Conservation (phyloP, 2,797 vertebrate species). For the Vultur gryphus region DNA sequence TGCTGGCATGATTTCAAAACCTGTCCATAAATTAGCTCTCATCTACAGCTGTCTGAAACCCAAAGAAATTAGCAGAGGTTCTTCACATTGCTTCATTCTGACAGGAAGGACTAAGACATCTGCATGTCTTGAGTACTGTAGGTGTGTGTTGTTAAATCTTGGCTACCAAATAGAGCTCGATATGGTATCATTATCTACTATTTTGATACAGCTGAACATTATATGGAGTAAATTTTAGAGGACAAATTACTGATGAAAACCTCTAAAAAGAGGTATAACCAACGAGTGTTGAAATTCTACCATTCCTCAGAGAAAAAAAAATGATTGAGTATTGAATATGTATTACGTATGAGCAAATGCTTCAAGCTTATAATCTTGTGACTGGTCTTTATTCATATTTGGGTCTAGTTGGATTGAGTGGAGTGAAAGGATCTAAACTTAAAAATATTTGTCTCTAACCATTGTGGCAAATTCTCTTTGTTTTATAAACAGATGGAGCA, state of each 20-base stretch:
- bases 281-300: background rate
- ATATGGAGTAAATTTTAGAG: background rate
- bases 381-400: background rate
- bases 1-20: conserved; percentile 6
- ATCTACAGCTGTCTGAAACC: background rate
- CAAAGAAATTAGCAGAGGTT: background rate
- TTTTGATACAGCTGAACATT: background rate
- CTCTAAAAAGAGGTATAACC: background rate
- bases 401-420: background rate
- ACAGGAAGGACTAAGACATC: background rate
- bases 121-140: background rate
- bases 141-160: background rate
- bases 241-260: background rate
- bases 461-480: background rate
- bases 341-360: background rate
- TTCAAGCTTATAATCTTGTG: background rate
- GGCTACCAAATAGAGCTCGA: background rate
- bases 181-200: background rate
- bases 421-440: background rate
- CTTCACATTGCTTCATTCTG: background rate
- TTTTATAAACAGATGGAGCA: background rate
- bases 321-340: background rate
- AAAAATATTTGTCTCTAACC: background rate
- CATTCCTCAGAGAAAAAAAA: background rate
- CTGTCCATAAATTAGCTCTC: background rate